A percentile compares a stretch with the other conserved stretches of the same genome.
Conservation (phyloP, 53 echinoderm and acorn worm species). For the Zoroaster sp. region DNA sequence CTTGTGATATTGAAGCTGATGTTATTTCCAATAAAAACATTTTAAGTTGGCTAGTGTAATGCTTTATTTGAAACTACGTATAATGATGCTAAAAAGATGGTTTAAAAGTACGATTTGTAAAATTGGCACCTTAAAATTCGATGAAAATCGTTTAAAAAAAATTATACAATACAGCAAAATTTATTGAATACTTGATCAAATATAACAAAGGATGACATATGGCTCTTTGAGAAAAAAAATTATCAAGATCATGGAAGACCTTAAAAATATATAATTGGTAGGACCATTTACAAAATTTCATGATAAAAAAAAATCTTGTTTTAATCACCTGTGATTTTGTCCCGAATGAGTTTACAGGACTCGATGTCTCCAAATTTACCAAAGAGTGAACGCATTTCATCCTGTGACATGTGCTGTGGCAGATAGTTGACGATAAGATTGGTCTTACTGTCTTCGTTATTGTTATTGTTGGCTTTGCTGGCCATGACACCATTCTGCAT, state of each 20-base stretch:
- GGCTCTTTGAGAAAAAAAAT: no score
- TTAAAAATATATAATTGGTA: no score
- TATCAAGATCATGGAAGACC: no score
- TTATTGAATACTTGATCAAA: no score
- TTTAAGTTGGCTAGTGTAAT: neutral
- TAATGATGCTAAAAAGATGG: no score
- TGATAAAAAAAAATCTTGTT: no score
- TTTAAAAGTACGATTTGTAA: no score
- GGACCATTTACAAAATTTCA: no score
- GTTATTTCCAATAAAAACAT: neutral
- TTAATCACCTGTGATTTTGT: slow-evolving; percentile 90
- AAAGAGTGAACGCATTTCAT: slow-evolving; percentile 94
- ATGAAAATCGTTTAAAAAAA: no score
- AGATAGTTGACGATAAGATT: slow-evolving; percentile 98
- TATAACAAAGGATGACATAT: no score
- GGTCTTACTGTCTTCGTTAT: slow-evolving; percentile 91
- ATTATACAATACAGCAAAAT: no score
- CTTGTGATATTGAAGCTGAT: neutral
- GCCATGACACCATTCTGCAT: slow-evolving; percentile 91
- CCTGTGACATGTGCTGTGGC: slow-evolving; percentile 97
- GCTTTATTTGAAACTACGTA: neutral
- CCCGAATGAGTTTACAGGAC: slow-evolving; percentile 94
- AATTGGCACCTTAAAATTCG: no score
- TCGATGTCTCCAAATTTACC: slow-evolving; percentile 97
- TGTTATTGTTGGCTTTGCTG: slow-evolving; percentile 36